These are phyloP conservation scores for Agrochola litura DNA, from an alignment of 2,888 invertebrate genomes.

Conservation along the genomic window DNA sequence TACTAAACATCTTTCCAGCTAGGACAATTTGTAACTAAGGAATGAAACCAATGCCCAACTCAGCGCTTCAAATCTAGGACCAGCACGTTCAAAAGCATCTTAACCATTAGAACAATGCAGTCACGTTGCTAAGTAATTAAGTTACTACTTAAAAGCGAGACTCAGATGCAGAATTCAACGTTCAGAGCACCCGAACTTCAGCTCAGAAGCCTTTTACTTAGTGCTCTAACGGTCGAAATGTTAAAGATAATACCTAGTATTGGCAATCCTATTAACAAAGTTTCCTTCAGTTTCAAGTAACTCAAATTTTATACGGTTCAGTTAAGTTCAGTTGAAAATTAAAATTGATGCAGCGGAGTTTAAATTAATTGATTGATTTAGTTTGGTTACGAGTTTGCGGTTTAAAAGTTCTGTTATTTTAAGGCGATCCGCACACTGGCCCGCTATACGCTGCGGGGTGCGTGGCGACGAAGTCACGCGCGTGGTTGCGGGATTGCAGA, in stretches of 20 bases:
- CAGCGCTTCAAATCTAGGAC: not conserved
- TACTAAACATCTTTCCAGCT: too few species aligned
- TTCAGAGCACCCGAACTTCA: constrained; percentile 35
- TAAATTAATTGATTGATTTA: constrained; percentile 12
- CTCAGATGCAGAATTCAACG: constrained; percentile 5
- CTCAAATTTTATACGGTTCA: constrained; percentile 45
- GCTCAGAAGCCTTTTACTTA: constrained; percentile 6
- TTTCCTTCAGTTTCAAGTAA: constrained; percentile 28
- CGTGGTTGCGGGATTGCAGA: too few species aligned
- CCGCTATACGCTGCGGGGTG: too few species aligned
- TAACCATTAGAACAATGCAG: constrained; percentile 26
- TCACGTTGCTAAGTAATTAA: constrained; percentile 28
- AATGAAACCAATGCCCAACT: not conserved
- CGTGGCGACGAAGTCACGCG: too few species aligned
- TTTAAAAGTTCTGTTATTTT: too few species aligned
- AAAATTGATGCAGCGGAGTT: constrained; percentile 31
- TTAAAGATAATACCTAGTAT: constrained; percentile 36
- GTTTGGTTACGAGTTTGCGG: not conserved
- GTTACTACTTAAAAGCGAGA: constrained; percentile 18
- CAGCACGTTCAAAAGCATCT: constrained; percentile 7
- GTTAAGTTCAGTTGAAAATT: constrained; percentile 31
- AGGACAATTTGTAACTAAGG: not conserved
- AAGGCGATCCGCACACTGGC: too few species aligned
- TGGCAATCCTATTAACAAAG: constrained; percentile 42
- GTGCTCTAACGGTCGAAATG: constrained; percentile 31